phyloP scores from a whole-genome alignment of 2,888 invertebrate genomes.

The Megastigmus dorsalis region DNA sequence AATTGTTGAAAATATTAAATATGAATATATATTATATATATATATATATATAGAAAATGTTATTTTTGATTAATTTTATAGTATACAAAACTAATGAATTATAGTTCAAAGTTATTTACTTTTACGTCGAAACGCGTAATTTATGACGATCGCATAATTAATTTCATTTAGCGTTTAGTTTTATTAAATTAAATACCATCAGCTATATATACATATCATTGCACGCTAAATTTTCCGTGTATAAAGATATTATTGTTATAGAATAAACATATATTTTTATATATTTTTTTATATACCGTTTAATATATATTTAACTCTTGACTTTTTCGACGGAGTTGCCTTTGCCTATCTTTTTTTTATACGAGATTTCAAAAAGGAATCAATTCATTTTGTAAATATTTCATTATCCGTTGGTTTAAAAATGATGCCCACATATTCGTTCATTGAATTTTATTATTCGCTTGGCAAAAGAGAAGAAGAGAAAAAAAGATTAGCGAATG shows the following conservation, averaged over 20 bases:
- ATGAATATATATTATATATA: background rate
- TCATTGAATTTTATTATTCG: slow-evolving; percentile 36
- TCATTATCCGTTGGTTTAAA: slow-evolving; percentile 28
- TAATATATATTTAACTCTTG: slow-evolving; percentile 38
- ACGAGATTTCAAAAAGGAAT: background rate
- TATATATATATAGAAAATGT: background rate
- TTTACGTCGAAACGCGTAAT: slow-evolving; percentile 5
- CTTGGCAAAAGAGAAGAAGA: slow-evolving; percentile 19
- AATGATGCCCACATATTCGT: slow-evolving; percentile 30
- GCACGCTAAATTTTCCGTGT: slow-evolving; percentile 40
- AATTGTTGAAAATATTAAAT: no score
- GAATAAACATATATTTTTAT: slow-evolving; percentile 52
- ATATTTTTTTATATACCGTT: slow-evolving; percentile 47
- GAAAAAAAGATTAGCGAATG: slow-evolving; percentile 28
- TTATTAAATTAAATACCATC: slow-evolving; percentile 16
- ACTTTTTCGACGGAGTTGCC: no score
- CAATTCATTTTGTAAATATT: slow-evolving; percentile 52
- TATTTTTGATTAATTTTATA: background rate
- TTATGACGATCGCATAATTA: slow-evolving; percentile 11
- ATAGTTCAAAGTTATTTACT: background rate
- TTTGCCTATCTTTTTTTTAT: background rate
- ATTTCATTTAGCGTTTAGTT: slow-evolving; percentile 36
- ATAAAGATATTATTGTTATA: slow-evolving; percentile 47
- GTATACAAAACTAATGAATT: no score
- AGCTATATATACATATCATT: slow-evolving; percentile 45